Conservation (phyloP, 2,113 vertebrate genomes). For the Dicrurus megarhynchus region DNA sequence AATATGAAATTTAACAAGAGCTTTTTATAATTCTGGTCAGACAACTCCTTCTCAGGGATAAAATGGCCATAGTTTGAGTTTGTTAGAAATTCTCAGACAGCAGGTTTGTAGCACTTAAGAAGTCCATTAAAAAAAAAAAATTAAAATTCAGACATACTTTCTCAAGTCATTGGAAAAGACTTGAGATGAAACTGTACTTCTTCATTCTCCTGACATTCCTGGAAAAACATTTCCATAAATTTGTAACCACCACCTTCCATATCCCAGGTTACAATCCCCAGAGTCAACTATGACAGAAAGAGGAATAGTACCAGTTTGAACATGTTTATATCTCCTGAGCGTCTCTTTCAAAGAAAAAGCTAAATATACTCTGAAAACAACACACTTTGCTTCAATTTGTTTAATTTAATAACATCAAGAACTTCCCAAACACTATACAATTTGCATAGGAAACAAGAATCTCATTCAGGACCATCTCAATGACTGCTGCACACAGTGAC, state of each 20-base stretch:
- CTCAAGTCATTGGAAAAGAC: background rate
- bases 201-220: background rate
- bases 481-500: background rate
- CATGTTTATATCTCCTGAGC: background rate
- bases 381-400: background rate
- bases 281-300: background rate
- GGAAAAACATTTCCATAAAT: background rate
- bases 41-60: background rate
- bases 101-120: background rate
- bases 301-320: background rate
- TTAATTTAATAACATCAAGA: background rate
- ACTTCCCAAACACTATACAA: background rate
- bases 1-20: background rate
- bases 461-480: fast-evolving
- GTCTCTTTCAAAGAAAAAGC: background rate
- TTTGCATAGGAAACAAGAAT: background rate
- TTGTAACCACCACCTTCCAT: background rate
- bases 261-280: background rate
- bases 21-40: background rate
- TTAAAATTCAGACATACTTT: background rate
- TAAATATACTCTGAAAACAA: background rate
- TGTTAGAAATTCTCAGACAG: background rate
- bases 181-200: background rate
- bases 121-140: background rate
- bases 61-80: background rate